A percentile compares a stretch with the other conserved stretches of the same genome.
phyloP scores from a whole-genome alignment of 2,797 vertebrate genomes.

The Podargus strigoides region DNA sequence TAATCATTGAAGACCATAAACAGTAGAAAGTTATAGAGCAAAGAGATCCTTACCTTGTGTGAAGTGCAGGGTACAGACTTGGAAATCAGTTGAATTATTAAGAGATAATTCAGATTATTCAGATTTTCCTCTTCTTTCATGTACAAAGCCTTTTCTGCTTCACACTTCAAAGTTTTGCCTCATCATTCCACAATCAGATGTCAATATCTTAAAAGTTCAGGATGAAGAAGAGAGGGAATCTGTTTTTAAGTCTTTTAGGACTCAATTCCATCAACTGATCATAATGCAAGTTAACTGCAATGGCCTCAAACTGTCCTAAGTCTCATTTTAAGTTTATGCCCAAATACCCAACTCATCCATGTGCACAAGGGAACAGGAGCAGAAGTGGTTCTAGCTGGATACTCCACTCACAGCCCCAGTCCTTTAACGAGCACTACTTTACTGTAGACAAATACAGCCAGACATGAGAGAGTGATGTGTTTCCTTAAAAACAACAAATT shows the following conservation, averaged over 20 bases:
- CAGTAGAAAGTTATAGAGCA: background rate
- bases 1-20: background rate
- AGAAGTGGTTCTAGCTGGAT: background rate
- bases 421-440: background rate
- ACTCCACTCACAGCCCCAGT: background rate
- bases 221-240: background rate
- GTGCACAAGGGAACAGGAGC: background rate
- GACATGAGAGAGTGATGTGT: background rate
- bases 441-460: background rate
- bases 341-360: background rate
- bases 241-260: background rate
- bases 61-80: background rate
- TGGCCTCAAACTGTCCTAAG: background rate
- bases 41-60: background rate
- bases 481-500: slow-evolving; percentile 15
- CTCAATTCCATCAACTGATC: background rate
- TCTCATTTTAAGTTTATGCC: background rate
- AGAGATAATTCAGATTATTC: background rate
- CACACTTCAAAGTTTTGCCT: background rate
- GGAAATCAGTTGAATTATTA: background rate
- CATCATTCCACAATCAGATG: background rate
- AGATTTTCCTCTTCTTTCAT: background rate
- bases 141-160: background rate
- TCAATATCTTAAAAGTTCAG: background rate
- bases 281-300: background rate